A percentile compares a stretch with the other conserved stretches of the same genome.
Conservation (phyloP, 2,797 vertebrate species). For the Oreonectes daqikongensis region DNA sequence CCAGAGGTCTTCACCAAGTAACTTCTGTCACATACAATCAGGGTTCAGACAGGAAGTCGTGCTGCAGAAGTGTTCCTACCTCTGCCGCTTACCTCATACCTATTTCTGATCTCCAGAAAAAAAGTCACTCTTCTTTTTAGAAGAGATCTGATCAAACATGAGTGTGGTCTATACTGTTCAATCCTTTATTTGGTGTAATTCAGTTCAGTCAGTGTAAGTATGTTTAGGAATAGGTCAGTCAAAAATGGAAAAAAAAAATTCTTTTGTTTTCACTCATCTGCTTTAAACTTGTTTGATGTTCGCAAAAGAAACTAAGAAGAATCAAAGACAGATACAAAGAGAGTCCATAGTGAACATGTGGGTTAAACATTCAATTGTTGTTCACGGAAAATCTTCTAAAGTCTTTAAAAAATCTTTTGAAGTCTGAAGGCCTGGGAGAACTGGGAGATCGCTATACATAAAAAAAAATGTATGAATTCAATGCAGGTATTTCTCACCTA, state of each 20-base stretch:
- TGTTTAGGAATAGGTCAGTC: neutral
- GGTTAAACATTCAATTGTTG: too few relatives aligned
- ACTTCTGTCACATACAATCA: conserved; percentile 49
- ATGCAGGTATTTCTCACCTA: too few relatives aligned
- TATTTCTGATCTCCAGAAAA: conserved; percentile 32
- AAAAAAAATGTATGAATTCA: too few relatives aligned
- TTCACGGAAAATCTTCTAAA: too few relatives aligned
- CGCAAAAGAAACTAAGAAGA: too few relatives aligned
- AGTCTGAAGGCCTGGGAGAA: too few relatives aligned
- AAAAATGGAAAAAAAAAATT: neutral
- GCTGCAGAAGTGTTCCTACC: conserved; percentile 25
- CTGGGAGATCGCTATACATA: too few relatives aligned
- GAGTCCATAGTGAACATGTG: too few relatives aligned
- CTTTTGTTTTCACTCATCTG: neutral
- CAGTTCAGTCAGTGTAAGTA: neutral
- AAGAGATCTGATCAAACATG: neutral
- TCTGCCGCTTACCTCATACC: conserved; percentile 37
- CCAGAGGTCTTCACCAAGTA: conserved; percentile 37
- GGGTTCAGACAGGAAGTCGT: conserved; percentile 17
- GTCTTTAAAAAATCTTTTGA: too few relatives aligned
- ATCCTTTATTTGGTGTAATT: neutral
- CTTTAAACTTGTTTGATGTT: too few relatives aligned
- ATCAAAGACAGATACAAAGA: too few relatives aligned
- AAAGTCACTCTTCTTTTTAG: neutral
- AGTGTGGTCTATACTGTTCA: neutral